These are phyloP conservation scores for Corythornis vintsioides DNA, from an alignment of 2,113 vertebrate species.

Conservation along the genomic window DNA sequence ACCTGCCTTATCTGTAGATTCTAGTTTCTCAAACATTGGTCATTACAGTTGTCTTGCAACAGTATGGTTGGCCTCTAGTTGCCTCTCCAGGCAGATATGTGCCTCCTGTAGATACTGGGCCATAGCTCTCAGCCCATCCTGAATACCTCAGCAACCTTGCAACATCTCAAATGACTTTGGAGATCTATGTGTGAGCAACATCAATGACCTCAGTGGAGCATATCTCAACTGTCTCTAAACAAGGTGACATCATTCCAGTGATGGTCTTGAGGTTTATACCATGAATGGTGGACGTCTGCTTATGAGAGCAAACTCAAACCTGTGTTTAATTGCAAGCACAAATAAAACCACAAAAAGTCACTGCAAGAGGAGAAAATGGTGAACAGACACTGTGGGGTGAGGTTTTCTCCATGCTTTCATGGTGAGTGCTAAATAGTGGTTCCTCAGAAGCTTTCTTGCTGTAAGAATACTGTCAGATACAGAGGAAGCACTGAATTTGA, in stretches of 20 bases:
- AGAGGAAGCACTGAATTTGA: conserved; percentile 23
- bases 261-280: not conserved
- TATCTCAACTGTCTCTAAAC: not conserved
- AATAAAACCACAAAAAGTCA: not conserved
- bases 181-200: not conserved
- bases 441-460: conserved; percentile 30
- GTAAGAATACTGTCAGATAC: not conserved
- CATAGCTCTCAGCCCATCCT: not conserved
- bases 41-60: not conserved
- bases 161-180: not conserved
- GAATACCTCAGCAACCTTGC: not conserved
- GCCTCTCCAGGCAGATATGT: not conserved
- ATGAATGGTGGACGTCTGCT: not conserved
- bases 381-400: not conserved
- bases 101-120: not conserved
- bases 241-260: not conserved
- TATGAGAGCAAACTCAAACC: not conserved
- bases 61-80: not conserved
- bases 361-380: not conserved
- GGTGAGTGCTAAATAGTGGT: not conserved
- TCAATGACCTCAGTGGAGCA: not conserved
- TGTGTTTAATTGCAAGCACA: not conserved
- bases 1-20: not conserved
- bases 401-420: not conserved
- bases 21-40: not conserved